A percentile compares a stretch with the other conserved stretches of the same genome.
phyloP scores from a whole-genome alignment of 2,797 vertebrate genomes.

The Lutjanus campechanus region DNA sequence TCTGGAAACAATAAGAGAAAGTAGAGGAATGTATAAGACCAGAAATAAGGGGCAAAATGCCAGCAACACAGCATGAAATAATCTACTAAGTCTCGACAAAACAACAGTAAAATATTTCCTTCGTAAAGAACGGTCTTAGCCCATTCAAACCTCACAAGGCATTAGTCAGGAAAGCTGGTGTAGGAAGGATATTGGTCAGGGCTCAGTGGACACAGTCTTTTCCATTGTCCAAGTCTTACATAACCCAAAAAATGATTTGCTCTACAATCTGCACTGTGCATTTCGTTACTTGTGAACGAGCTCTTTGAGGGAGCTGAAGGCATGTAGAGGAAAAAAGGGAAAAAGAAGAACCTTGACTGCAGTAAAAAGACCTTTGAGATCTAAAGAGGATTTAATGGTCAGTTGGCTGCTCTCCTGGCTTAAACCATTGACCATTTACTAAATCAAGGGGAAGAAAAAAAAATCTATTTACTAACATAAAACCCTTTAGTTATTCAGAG shows the following conservation, averaged over 20 bases:
- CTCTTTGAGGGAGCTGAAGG: constrained; percentile 43
- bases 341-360: constrained; percentile 33
- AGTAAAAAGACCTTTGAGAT: constrained; percentile 45
- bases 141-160: constrained; percentile 37
- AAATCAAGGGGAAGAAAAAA: constrained; percentile 16
- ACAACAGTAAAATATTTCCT: constrained; percentile 12
- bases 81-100: not conserved
- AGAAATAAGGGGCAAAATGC: not conserved
- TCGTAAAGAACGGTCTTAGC: constrained; percentile 18
- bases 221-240: constrained; percentile 72
- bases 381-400: constrained; percentile 57
- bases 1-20: not conserved
- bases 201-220: constrained; percentile 70
- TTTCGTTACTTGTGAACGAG: constrained; percentile 53
- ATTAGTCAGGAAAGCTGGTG: constrained; percentile 59
- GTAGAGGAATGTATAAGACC: not conserved
- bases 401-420: constrained; percentile 23
- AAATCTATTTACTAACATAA: constrained; percentile 32
- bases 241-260: constrained; percentile 65
- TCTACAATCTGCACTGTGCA: constrained; percentile 53
- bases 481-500: constrained; percentile 27
- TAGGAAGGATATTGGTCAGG: constrained; percentile 61
- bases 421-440: constrained; percentile 32
- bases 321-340: constrained; percentile 8
- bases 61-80: not conserved